Percentiles rank a stretch among this genome's conserved stretches.
Evolutionary conservation across 2,888 invertebrate species (phyloP).

Genomic region (Drosophila austrosaltans): DNA sequence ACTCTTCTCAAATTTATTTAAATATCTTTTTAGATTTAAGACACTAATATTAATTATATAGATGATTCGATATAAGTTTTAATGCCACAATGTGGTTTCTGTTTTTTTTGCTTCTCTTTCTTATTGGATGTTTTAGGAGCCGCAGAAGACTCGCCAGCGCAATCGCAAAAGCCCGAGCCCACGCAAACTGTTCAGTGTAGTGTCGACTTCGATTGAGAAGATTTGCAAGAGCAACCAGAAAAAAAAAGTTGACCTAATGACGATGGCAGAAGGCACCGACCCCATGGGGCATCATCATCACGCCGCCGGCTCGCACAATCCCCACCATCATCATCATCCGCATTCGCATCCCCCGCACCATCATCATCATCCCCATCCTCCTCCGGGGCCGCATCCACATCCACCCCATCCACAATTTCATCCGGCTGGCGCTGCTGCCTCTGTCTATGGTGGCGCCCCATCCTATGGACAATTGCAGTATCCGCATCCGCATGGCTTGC

Average conservation of each 20-base stretch:
- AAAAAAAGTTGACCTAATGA: conserved; percentile 86
- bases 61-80: too few relatives aligned
- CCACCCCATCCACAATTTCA: conserved; percentile 19
- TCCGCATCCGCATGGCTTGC: conserved; percentile 59
- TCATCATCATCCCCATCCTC: conserved; percentile 61
- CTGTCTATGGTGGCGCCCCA: conserved; percentile 28
- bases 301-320: conserved; percentile 81
- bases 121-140: conserved; percentile 50
- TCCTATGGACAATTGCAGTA: conserved; percentile 13
- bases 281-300: conserved; percentile 85
- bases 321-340: conserved; percentile 79
- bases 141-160: conserved; percentile 39
- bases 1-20: too few relatives aligned
- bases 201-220: conserved; percentile 10
- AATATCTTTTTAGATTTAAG: too few relatives aligned
- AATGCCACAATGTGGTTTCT: neutral
- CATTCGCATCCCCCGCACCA: conserved; percentile 68
- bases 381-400: conserved; percentile 45
- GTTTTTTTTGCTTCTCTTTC: neutral
- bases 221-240: conserved; percentile 33
- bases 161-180: conserved; percentile 61
- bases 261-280: conserved; percentile 89
- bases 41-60: too few relatives aligned
- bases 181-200: conserved; percentile 46
- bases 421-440: conserved; percentile 36